A percentile compares a stretch with the other conserved stretches of the same genome.
Conservation (phyloP, 2,797 vertebrate genomes). For the Eospalax fontanierii region DNA sequence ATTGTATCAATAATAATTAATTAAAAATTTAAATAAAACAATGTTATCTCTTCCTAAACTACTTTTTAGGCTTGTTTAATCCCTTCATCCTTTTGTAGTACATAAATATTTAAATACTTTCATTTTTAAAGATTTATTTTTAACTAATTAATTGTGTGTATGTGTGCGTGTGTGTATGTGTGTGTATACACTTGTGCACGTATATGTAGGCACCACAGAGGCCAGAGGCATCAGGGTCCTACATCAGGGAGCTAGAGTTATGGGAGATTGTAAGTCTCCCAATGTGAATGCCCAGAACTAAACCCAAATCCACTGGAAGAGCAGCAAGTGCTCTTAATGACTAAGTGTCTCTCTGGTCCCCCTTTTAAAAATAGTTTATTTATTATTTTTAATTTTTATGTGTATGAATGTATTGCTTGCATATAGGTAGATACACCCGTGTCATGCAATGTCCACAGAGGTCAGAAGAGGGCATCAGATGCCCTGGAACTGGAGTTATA, state of each 20-base stretch:
- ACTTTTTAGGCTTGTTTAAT: conserved; percentile 8
- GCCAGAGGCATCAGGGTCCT: neutral
- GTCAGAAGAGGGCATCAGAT: neutral
- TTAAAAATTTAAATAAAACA: conserved; percentile 1
- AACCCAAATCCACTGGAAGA: neutral
- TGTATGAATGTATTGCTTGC: neutral
- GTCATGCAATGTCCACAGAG: no score
- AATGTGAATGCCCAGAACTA: neutral
- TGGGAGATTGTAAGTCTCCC: neutral
- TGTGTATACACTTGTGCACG: neutral
- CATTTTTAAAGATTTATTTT: neutral
- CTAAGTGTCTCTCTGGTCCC: no score
- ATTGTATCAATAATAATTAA: conserved; percentile 36
- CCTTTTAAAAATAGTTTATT: no score
- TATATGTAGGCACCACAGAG: neutral
- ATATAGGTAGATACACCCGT: no score
- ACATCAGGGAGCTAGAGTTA: neutral
- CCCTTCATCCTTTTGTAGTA: neutral
- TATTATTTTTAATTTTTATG: no score
- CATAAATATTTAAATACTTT: conserved; percentile 36
- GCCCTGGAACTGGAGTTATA: neutral
- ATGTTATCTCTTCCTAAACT: conserved; percentile 30
- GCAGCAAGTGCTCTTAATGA: neutral
- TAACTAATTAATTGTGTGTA: neutral
- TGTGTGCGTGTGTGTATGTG: neutral